Percentiles rank a stretch among this genome's conserved stretches.
phyloP scores from a whole-genome alignment of 2,113 vertebrate species.

The Petrocephalus microphthalmus region DNA sequence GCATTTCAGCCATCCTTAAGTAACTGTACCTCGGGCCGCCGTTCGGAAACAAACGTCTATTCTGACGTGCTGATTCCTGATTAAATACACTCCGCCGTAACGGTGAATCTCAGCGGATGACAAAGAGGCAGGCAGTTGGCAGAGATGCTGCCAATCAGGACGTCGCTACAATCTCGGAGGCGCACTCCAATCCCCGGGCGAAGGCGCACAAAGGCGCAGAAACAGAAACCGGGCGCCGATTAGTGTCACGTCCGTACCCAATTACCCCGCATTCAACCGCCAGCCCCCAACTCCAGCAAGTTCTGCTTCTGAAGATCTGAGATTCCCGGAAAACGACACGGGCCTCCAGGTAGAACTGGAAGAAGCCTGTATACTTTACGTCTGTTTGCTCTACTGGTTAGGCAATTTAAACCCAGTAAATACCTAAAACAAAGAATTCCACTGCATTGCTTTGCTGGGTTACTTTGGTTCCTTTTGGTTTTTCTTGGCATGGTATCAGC shows the following conservation, averaged over 20 bases:
- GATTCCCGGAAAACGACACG: neutral
- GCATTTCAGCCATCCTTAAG: neutral
- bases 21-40: neutral
- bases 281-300: neutral
- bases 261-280: neutral
- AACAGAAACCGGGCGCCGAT: neutral
- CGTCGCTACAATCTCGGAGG: neutral
- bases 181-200: neutral
- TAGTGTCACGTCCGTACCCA: neutral
- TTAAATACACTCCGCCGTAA: neutral
- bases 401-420: neutral
- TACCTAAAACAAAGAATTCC: neutral
- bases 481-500: neutral
- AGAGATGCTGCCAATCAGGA: neutral
- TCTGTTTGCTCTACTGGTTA: neutral
- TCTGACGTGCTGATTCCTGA: constrained; percentile 1
- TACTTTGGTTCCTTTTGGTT: too few relatives aligned
- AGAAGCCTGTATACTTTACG: neutral
- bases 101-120: neutral
- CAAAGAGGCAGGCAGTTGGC: neutral
- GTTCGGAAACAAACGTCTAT: constrained; percentile 15
- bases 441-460: neutral
- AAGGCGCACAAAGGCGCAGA: neutral
- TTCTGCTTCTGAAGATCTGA: neutral
- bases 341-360: neutral